Percentiles rank a stretch among this genome's conserved stretches.
Conservation (phyloP, 1,140 invertebrate genomes). For the Apis dorsata region DNA sequence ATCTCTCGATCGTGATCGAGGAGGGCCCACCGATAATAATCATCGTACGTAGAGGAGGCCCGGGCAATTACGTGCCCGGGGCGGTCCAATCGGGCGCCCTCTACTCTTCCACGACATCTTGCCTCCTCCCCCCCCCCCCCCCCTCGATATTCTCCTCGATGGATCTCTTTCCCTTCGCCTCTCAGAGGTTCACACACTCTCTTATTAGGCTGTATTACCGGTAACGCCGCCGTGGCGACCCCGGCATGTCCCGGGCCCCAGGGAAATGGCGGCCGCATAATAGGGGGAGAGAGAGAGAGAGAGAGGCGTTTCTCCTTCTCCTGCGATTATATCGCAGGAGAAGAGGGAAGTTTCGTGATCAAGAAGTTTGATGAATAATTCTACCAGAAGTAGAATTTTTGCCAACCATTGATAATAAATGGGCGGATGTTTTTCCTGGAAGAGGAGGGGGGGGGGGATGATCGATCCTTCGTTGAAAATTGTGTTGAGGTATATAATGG, state of each 20-base stretch:
- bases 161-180: background rate
- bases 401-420: too few relatives aligned
- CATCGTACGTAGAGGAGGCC: constrained; percentile 59
- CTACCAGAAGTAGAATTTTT: too few relatives aligned
- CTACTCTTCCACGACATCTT: constrained; percentile 32
- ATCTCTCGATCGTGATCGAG: constrained; percentile 68
- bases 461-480: too few relatives aligned
- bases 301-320: constrained; percentile 47
- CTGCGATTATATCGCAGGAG: constrained; percentile 47
- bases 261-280: constrained; percentile 61
- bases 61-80: constrained; percentile 70
- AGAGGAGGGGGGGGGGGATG: too few relatives aligned
- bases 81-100: constrained; percentile 69
- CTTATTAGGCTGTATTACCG: constrained; percentile 77
- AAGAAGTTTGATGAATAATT: background rate
- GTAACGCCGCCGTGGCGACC: constrained; percentile 64
- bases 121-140: constrained; percentile 27
- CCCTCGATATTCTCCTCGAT: constrained; percentile 16
- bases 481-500: too few relatives aligned
- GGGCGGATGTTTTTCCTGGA: too few relatives aligned
- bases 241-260: constrained; percentile 65
- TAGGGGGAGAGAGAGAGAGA: constrained; percentile 60
- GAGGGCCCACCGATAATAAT: constrained; percentile 72
- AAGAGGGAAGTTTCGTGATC: background rate
- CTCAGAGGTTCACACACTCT: constrained; percentile 58